Evolutionary conservation across 2,113 vertebrate species (phyloP).

Genomic region (Hypanus sabinus): DNA sequence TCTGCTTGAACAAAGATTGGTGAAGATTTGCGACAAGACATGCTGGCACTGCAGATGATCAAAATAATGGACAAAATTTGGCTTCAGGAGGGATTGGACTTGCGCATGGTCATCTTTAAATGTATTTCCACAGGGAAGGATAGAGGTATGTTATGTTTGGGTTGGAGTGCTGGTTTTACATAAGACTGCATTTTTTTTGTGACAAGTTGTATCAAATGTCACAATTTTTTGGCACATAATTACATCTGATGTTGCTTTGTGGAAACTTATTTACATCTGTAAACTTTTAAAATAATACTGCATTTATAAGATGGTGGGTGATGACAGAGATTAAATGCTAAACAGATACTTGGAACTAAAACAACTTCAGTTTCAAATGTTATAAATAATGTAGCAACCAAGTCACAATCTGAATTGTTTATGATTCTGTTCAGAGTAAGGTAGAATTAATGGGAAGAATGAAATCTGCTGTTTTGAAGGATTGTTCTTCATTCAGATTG

Average conservation of each 20-base stretch:
- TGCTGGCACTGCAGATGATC: slow-evolving; percentile 97
- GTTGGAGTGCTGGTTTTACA: background rate
- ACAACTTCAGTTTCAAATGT: background rate
- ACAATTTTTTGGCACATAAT: background rate
- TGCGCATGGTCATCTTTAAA: slow-evolving; percentile 94
- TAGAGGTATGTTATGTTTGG: slow-evolving; percentile 61
- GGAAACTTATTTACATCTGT: background rate
- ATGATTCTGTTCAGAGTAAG: background rate
- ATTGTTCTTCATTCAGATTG: background rate
- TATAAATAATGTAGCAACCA: background rate
- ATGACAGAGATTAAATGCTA: background rate
- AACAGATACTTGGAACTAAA: background rate
- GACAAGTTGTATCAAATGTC: background rate
- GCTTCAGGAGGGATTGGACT: slow-evolving; percentile 91
- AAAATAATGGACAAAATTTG: slow-evolving; percentile 98
- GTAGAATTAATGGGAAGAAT: background rate
- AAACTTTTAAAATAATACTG: background rate
- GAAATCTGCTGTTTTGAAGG: background rate
- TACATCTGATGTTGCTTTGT: background rate
- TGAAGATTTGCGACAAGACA: slow-evolving; percentile 94
- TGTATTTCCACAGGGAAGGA: slow-evolving; percentile 95
- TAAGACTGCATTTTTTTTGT: background rate
- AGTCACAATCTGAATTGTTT: background rate
- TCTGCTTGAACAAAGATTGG: slow-evolving; percentile 67
- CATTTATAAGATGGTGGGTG: background rate